Conservation (phyloP, 2,113 vertebrate genomes). For the Athene noctua region DNA sequence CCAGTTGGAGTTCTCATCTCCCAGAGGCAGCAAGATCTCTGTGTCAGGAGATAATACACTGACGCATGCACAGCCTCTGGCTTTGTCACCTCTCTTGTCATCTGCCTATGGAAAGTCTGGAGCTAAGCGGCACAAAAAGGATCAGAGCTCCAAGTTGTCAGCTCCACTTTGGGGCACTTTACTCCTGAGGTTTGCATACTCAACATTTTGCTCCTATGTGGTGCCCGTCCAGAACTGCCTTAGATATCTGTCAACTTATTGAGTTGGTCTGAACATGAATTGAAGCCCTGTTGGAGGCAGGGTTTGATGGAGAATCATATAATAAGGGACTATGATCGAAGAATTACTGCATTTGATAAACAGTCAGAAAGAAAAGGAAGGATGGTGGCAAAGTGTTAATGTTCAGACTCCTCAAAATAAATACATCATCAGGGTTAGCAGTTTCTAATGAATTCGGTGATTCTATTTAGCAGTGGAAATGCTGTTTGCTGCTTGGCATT, state of each 20-base stretch:
- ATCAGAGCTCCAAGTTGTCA: not conserved
- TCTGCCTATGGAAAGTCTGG: not conserved
- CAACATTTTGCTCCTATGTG: not conserved
- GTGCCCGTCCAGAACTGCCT: not conserved
- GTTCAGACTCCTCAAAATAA: not conserved
- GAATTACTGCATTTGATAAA: not conserved
- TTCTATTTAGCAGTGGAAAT: slow-evolving; percentile 44
- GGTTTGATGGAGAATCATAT: not conserved
- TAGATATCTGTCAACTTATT: not conserved
- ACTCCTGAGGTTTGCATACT: not conserved
- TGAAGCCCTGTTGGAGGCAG: not conserved
- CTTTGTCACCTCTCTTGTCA: not conserved
- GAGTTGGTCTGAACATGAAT: not conserved
- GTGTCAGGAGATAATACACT: not conserved
- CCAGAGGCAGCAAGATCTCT: not conserved
- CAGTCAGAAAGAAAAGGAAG: not conserved
- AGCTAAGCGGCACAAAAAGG: not conserved
- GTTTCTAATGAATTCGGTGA: not conserved
- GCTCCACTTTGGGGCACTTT: not conserved
- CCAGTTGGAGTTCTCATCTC: not conserved
- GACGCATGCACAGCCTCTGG: not conserved
- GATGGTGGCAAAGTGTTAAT: slow-evolving; percentile 3
- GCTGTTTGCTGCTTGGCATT: slow-evolving; percentile 54
- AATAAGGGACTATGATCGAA: not conserved
- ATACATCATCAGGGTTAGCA: not conserved